Base-by-base conservation (phyloP, 2,888 invertebrate genomes). In the Ectropis crepuscularia region DNA sequence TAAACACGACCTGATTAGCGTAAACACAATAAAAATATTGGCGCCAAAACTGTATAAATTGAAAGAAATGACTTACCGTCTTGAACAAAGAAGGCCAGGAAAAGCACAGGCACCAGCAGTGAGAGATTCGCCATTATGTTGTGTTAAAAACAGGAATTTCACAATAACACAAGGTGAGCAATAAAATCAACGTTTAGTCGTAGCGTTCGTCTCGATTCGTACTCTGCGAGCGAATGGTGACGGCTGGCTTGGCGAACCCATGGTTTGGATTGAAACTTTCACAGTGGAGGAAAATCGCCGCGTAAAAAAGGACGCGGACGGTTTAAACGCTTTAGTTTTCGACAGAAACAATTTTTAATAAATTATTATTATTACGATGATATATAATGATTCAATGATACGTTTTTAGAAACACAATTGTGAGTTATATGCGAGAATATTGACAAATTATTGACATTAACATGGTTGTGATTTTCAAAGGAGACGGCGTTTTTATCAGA, bases 91-190 rank as follows among this genome's bases (percentile, higher is more conserved):
- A 88, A 70, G 43, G 89, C 90, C 55, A 91, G 72, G 57, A 92
- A 75, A n/a, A 92, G 79, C 61, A 90, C 83, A 42, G 92, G 86
- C 75, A 91, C 88, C 64, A 91, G 72, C 49, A 90, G 67, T 48
- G 83, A 76, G 39, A 91, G 75, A 68, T 85, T 88, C 61, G 87
- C 86, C 92, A 92, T 92, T 80, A 71, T 83, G 71, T 67, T 68
- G 50, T 53, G 66, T 73, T 68, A 73, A 59, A 71, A 71, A 71
- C 72, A 71, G 73, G 78, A 71, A 74, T 68, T 73, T 72, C 78
- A 74, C 69, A 69, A 54, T 75, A 71, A 75, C 72, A 74, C 74
- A 76, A 75, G 74, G 73, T 75, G 74, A 74, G 48, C 6, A 12
- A 43, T 75, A 78, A 74, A 72, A 66, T 51, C 28, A 65, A 50